Evolutionary conservation across 1,140 invertebrate genomes (phyloP), one percentile per base, ranked within the genome.

Genomic region (Thalassaphorura encarpata): DNA sequence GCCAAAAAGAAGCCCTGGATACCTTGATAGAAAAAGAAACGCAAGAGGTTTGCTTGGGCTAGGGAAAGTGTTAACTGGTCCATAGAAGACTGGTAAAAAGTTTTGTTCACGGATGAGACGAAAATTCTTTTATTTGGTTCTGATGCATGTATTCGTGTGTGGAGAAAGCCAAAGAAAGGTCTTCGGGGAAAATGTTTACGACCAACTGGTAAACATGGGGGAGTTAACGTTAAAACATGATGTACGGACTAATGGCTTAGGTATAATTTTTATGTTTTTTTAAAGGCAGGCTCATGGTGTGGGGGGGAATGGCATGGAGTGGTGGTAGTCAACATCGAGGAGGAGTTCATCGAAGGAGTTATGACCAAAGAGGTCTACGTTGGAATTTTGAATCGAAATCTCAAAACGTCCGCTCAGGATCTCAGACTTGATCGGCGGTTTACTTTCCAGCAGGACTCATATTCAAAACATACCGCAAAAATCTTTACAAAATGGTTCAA

Each of bases 141-240:
- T 5, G 45, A 68, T 50, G 18, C 63, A 62, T 40, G 51, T 54
- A 16, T 15, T 66, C 51, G 33, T 39, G 15, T 69, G 64, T 55
- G 61, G 61, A 16, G 66, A 64, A 55, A 42, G 61, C 15, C 54
- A 53, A 42, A 39, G 61, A 15, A 58, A 58, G 5, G 54, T 39
- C 24, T 60, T 2, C 2, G 49, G 11, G 15, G 1, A 18, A 36
- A 54, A 23, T 56, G 45, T 50, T 8, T 51, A 6, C 18, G 23
- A 5, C 46, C 53, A 0, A 71, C 70, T 2, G 60, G 70, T 1
- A 71, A 71, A 56, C 67, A 69, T 52, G 67, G 68, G 24, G 67
- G 64, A 26, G 46, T 13, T 48, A 51, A 39, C n/a, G 33, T 36
- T 11, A 36, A 11, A n/a, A 11, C 33, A 36, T 36, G 11, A 11